Evolutionary conservation across 2,797 vertebrate genomes (phyloP).

Genomic region (Erpetoichthys calabaricus): DNA sequence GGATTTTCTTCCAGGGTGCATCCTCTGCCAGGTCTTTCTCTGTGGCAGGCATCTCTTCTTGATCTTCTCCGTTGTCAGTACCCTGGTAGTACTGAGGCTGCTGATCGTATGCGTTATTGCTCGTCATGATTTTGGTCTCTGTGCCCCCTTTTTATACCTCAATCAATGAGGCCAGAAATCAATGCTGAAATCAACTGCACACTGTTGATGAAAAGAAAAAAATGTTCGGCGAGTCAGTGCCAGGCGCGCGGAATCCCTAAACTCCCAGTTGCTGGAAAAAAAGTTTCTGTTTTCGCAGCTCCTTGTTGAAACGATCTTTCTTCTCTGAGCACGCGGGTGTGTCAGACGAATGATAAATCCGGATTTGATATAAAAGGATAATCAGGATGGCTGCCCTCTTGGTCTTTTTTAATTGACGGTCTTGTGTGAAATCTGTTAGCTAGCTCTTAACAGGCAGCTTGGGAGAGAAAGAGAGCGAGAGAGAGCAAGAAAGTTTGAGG

Average conservation of each 20-base stretch:
- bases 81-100: constrained; percentile 45
- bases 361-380: constrained; percentile 16
- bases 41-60: constrained; percentile 86
- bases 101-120: constrained; percentile 57
- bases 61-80: constrained; percentile 47
- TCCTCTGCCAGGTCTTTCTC: constrained; percentile 94
- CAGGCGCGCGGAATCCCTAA: constrained; percentile 20
- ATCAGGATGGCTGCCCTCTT: constrained; percentile 24
- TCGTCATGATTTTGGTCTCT: constrained; percentile 47
- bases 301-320: constrained; percentile 31
- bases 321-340: constrained; percentile 20
- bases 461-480: constrained; percentile 6
- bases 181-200: constrained; percentile 26
- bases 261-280: constrained; percentile 26
- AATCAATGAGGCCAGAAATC: constrained; percentile 29
- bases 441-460: constrained; percentile 23
- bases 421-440: constrained; percentile 28
- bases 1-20: constrained; percentile 94
- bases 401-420: constrained; percentile 38
- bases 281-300: constrained; percentile 18
- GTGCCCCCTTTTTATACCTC: constrained; percentile 26
- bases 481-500: not conserved
- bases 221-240: constrained; percentile 32
- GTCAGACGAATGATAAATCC: constrained; percentile 38
- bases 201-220: constrained; percentile 10